Conservation (phyloP, 2,888 invertebrate species). For the Megaustenia siamemsis region DNA sequence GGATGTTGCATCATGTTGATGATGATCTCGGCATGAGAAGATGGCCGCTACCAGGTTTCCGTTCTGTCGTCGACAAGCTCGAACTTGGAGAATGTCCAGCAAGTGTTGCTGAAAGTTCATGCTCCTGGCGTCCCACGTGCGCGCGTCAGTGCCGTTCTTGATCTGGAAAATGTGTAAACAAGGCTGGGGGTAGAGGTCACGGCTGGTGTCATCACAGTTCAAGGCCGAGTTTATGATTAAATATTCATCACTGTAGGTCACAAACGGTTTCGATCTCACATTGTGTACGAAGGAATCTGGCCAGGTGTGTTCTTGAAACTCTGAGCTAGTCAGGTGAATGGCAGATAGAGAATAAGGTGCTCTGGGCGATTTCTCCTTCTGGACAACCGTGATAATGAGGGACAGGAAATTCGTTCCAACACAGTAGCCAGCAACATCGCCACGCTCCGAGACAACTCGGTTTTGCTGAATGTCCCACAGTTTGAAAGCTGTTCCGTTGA, state of each 20-base stretch:
- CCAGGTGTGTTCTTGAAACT: slow-evolving; percentile 62
- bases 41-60: slow-evolving; percentile 53
- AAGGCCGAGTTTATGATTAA: slow-evolving; percentile 76
- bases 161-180: slow-evolving; percentile 74
- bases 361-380: slow-evolving; percentile 65
- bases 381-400: slow-evolving; percentile 70
- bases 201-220: slow-evolving; percentile 64
- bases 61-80: slow-evolving; percentile 62
- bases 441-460: slow-evolving; percentile 75
- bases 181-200: slow-evolving; percentile 63
- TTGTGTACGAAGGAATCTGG: slow-evolving; percentile 57
- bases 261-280: slow-evolving; percentile 71
- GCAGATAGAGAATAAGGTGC: slow-evolving; percentile 70
- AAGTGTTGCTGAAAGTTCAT: slow-evolving; percentile 71
- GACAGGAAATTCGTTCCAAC: slow-evolving; percentile 63
- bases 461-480: slow-evolving; percentile 77
- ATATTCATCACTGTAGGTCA: slow-evolving; percentile 74
- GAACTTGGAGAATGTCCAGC: slow-evolving; percentile 70
- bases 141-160: slow-evolving; percentile 65
- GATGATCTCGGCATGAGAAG: slow-evolving; percentile 42
- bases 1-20: neutral
- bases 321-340: slow-evolving; percentile 65
- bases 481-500: slow-evolving; percentile 68
- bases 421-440: slow-evolving; percentile 71
- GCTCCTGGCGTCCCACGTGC: slow-evolving; percentile 71